Evolutionary conservation across 30 jellyfish, hydroid and myxozoan genomes (phyloP), one percentile per base, ranked within the genome.

Genomic region (Catostylus mosaicus): DNA sequence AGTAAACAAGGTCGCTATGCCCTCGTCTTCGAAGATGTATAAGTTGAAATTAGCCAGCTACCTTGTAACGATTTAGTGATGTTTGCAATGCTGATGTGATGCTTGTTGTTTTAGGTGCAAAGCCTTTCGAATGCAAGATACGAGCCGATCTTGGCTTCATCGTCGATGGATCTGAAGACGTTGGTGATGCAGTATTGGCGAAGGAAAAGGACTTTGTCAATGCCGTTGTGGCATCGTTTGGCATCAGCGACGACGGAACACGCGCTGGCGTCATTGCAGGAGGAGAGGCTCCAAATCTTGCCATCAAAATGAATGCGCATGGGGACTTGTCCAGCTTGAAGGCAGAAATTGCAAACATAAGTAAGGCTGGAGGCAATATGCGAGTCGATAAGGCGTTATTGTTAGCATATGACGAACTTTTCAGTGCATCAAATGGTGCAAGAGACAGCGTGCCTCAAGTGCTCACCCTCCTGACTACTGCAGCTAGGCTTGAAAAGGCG

Each of bases 391-490:
- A 73, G 40, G 89, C 87, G 0, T 45, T 85, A 77, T 8, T 29
- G n/a, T 23, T 26, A 0, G 85, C 95, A 24, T 68, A 70, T 34
- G 72, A 38, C 64, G 71, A 60, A 12, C 51, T 85, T 30, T 85
- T 85, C 40, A 61, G 61, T 48, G 18, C 34, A 8, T 33, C 57
- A 20, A 85, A 85, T 20, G 95, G 95, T 0, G 95, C 95, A 20
- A 62, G 95, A 63, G 30, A 10, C 26, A 32, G 24, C 26, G 95
- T 67, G 3, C 89, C 95, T 9, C 86, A 77, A 40, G 63, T 77
- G 43, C 90, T 86, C 50, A 50, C 75, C 16, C 38, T 86, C 12
- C 60, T 86, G 30, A 76, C 96, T 20, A 29, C 86, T 33, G 96
- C 79, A 59, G 43, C 22, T 4, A 46, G 47, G 19, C 68, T 57